A percentile compares a stretch with the other conserved stretches of the same genome.
Evolutionary conservation across 2,888 invertebrate genomes (phyloP).

Genomic region (Abrostola tripartita): DNA sequence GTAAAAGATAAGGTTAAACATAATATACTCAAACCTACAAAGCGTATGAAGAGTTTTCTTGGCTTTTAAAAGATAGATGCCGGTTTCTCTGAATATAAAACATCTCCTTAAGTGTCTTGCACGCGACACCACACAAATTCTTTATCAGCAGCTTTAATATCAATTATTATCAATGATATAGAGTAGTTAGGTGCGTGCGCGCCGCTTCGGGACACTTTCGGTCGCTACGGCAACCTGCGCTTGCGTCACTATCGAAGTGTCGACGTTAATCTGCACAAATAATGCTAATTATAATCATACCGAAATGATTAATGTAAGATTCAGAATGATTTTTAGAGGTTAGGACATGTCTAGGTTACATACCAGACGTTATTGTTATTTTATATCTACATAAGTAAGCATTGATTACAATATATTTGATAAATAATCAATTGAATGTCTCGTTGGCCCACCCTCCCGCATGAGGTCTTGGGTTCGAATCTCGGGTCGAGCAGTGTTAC

Average conservation of each 20-base stretch:
- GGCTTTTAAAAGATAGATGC: not conserved
- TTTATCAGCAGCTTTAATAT: constrained; percentile 69
- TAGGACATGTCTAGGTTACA: not conserved
- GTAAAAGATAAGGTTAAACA: too few relatives aligned
- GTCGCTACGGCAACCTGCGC: constrained; percentile 42
- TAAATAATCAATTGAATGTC: too few relatives aligned
- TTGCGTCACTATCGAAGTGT: constrained; percentile 33
- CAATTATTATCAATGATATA: constrained; percentile 68
- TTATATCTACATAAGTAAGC: too few relatives aligned
- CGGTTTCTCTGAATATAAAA: not conserved
- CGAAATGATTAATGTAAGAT: constrained; percentile 5
- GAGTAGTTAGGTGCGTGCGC: constrained; percentile 27
- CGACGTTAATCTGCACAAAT: constrained; percentile 40
- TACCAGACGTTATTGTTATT: not conserved
- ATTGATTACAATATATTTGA: too few relatives aligned
- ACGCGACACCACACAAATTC: constrained; percentile 65
- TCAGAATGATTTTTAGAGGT: constrained; percentile 9
- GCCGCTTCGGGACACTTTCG: constrained; percentile 9
- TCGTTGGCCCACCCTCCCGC: too few relatives aligned
- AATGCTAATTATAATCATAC: constrained; percentile 18
- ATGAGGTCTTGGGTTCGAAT: too few relatives aligned
- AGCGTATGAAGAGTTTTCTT: not conserved
- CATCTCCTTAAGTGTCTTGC: constrained; percentile 69
- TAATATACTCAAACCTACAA: too few relatives aligned
- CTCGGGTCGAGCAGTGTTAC: too few relatives aligned